Evolutionary conservation across 1,140 invertebrate genomes (phyloP).

Genomic region (Dreissena polymorpha): DNA sequence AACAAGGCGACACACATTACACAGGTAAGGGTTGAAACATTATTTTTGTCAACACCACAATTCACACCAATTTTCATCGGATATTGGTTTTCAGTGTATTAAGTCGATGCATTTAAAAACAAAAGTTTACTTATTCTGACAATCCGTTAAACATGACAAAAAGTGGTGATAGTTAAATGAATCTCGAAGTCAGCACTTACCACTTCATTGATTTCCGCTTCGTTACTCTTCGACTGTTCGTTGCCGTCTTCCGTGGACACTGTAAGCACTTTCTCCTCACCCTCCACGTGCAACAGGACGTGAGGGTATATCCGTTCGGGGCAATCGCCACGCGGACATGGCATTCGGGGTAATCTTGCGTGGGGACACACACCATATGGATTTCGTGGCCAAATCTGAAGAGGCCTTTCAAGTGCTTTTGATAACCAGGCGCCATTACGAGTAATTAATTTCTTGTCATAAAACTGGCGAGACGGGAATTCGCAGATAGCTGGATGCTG

Average conservation of each 20-base stretch:
- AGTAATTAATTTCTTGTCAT: conserved; percentile 61
- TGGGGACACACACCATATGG: not conserved
- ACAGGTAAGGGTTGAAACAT: too few species aligned
- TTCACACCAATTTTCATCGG: too few species aligned
- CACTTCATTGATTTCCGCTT: conserved; percentile 65
- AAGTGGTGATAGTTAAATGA: too few species aligned
- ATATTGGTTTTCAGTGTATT: too few species aligned
- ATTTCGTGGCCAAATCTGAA: conserved; percentile 56
- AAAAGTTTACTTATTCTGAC: too few species aligned
- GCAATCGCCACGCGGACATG: not conserved
- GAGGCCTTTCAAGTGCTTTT: not conserved
- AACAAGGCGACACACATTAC: too few species aligned
- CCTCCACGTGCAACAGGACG: conserved; percentile 71
- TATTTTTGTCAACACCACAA: too few species aligned
- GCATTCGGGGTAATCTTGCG: not conserved
- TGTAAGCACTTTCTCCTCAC: conserved; percentile 69
- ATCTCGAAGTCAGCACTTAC: conserved; percentile 52
- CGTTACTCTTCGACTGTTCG: conserved; percentile 72
- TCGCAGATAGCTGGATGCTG: conserved; percentile 70
- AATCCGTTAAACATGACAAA: too few species aligned
- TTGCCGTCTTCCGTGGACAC: conserved; percentile 73
- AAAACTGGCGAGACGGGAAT: conserved; percentile 72
- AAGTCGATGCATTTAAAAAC: too few species aligned
- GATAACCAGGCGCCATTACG: not conserved
- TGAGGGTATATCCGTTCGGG: conserved; percentile 47